Conservation (phyloP, 1,140 invertebrate genomes). For the Calliphora vicina region DNA sequence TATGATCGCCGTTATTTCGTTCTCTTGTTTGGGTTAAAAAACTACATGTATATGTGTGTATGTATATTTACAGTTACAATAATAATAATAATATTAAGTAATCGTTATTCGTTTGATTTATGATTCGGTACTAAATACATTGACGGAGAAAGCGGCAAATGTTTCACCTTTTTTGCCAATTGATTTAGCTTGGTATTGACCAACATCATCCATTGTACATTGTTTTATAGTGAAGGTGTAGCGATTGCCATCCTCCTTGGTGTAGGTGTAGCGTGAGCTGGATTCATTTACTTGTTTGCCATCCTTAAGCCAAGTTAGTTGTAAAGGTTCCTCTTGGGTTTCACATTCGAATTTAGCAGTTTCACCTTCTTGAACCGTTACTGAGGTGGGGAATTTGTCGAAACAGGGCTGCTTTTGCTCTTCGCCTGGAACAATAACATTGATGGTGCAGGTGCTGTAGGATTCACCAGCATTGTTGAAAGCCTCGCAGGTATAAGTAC, state of each 20-base stretch:
- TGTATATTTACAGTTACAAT: not conserved
- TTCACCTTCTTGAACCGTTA: conserved; percentile 84
- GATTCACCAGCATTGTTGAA: conserved; percentile 95
- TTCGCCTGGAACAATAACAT: conserved; percentile 87
- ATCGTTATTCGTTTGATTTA: not conserved
- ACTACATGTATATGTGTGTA: not conserved
- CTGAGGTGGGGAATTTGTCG: conserved; percentile 87
- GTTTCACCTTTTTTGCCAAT: conserved; percentile 84
- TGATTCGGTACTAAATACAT: conserved; percentile 66
- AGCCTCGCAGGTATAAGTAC: conserved; percentile 94
- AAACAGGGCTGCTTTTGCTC: conserved; percentile 83
- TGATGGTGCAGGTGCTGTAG: conserved; percentile 88
- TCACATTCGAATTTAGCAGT: conserved; percentile 73
- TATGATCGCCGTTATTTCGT: not conserved
- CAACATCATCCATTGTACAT: conserved; percentile 81
- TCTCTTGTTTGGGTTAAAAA: not conserved
- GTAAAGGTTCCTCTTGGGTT: conserved; percentile 65
- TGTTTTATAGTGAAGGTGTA: conserved; percentile 80
- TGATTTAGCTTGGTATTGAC: conserved; percentile 90
- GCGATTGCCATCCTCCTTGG: conserved; percentile 75
- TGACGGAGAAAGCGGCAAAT: conserved; percentile 84
- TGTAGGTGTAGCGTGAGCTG: conserved; percentile 81
- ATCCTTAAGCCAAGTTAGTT: conserved; percentile 87
- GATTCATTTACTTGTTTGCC: conserved; percentile 82
- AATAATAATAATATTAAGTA: not conserved